These are phyloP conservation scores for Tetragonisca angustula DNA, from an alignment of 2,888 invertebrate genomes.

Conservation along the genomic window DNA sequence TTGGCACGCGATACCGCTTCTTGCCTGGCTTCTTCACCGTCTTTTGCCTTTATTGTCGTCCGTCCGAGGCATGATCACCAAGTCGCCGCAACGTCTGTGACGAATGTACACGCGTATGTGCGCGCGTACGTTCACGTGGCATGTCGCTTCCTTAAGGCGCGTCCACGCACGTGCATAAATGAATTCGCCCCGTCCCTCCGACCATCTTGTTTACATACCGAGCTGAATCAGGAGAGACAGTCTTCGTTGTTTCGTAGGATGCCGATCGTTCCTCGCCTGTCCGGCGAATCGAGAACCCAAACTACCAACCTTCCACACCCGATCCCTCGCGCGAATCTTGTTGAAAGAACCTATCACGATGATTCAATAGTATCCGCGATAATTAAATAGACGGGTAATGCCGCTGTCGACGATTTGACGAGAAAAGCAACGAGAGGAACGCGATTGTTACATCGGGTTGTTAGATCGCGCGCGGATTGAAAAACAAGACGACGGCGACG, in stretches of 20 bases:
- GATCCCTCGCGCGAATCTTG: too few species aligned
- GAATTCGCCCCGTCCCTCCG: constrained; percentile 47
- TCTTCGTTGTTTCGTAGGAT: constrained; percentile 17
- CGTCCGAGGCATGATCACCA: constrained; percentile 42
- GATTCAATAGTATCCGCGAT: too few species aligned
- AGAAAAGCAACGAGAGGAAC: background rate
- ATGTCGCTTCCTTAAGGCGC: constrained; percentile 44
- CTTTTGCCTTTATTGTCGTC: constrained; percentile 64
- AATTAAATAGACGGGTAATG: too few species aligned
- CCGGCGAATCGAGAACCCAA: too few species aligned
- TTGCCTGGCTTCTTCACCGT: constrained; percentile 65
- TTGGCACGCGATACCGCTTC: constrained; percentile 70
- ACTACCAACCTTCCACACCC: too few species aligned
- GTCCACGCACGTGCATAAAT: constrained; percentile 57
- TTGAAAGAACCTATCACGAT: too few species aligned
- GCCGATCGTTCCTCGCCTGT: constrained; percentile 1
- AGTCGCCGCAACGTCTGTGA: constrained; percentile 46
- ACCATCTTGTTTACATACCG: constrained; percentile 57
- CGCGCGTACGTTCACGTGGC: constrained; percentile 17
- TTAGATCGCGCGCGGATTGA: background rate
- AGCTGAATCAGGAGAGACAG: constrained; percentile 11
- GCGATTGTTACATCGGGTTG: background rate
- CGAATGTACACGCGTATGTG: constrained; percentile 35
- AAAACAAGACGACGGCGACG: background rate
- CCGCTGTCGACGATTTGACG: background rate